phyloP scores from a whole-genome alignment of 2,888 invertebrate species.

The Operophtera brumata region DNA sequence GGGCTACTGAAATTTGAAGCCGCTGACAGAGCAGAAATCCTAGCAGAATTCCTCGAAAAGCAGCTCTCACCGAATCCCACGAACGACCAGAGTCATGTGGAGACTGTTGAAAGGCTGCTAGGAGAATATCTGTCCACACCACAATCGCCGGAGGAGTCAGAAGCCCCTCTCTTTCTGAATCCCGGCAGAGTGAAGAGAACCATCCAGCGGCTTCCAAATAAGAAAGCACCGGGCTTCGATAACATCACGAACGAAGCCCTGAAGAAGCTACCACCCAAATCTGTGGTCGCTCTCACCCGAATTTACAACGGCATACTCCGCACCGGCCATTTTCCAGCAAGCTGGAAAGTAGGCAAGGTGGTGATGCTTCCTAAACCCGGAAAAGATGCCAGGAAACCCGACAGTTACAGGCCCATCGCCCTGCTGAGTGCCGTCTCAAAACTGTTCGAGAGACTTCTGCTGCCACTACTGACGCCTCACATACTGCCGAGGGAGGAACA shows the following conservation, averaged over 20 bases:
- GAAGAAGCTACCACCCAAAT: conserved; percentile 18
- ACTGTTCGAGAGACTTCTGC: too few relatives aligned
- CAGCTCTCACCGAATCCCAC: conserved; percentile 6
- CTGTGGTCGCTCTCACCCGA: conserved; percentile 16
- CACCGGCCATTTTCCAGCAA: conserved; percentile 27
- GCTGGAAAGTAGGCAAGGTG: conserved; percentile 19
- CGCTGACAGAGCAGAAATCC: conserved; percentile 1
- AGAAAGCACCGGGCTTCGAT: conserved; percentile 1
- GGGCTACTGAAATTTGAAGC: background rate
- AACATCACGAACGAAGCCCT: conserved; percentile 20
- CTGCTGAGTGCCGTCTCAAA: too few relatives aligned
- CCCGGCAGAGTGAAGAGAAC: background rate
- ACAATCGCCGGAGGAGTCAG: background rate
- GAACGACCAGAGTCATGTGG: background rate
- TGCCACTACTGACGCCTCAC: too few relatives aligned
- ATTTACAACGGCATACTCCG: conserved; percentile 31
- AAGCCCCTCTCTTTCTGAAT: background rate
- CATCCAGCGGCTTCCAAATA: background rate
- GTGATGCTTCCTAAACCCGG: conserved; percentile 32
- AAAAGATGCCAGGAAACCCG: conserved; percentile 20
- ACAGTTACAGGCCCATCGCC: conserved; percentile 29
- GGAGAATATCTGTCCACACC: background rate
- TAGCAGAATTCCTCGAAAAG: background rate
- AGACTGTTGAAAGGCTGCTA: background rate
- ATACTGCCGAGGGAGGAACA: too few relatives aligned